Conservation (phyloP, 2,113 vertebrate species). For the Myiozetetes cayanensis region DNA sequence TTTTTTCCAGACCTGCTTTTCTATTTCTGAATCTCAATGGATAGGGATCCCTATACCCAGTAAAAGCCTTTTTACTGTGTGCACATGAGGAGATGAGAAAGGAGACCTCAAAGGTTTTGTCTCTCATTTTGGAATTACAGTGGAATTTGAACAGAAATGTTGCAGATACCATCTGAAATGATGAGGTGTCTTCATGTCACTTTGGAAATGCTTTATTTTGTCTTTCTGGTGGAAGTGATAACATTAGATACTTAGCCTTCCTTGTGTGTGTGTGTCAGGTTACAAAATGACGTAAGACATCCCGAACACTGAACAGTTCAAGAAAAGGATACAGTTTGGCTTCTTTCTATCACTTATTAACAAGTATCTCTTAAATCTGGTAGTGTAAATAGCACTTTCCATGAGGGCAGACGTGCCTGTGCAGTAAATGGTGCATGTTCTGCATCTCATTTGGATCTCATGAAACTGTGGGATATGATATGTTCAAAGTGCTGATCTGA, state of each 20-base stretch:
- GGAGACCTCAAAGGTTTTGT: not conserved
- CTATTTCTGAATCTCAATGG: not conserved
- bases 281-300: not conserved
- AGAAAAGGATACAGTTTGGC: not conserved
- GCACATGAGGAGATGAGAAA: not conserved
- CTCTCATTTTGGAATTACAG: not conserved
- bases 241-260: not conserved
- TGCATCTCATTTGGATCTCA: not conserved
- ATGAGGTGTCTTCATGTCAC: not conserved
- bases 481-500: conserved; percentile 18
- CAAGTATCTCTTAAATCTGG: not conserved
- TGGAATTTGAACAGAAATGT: not conserved
- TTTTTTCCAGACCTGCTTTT: conserved; percentile 10
- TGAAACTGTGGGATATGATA: not conserved
- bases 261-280: not conserved
- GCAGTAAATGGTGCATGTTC: not conserved
- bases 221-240: not conserved
- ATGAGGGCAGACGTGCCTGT: not conserved
- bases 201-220: not conserved
- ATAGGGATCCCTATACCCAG: not conserved
- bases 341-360: not conserved
- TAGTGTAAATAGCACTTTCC: not conserved
- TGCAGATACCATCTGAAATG: not conserved
- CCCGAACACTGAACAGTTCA: not conserved
- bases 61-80: not conserved